Percentiles rank a stretch among this genome's conserved stretches.
These are phyloP conservation scores for Ctenochaetus hawaiiensis DNA, from an alignment of 2,797 vertebrate genomes.

Conservation along the genomic window DNA sequence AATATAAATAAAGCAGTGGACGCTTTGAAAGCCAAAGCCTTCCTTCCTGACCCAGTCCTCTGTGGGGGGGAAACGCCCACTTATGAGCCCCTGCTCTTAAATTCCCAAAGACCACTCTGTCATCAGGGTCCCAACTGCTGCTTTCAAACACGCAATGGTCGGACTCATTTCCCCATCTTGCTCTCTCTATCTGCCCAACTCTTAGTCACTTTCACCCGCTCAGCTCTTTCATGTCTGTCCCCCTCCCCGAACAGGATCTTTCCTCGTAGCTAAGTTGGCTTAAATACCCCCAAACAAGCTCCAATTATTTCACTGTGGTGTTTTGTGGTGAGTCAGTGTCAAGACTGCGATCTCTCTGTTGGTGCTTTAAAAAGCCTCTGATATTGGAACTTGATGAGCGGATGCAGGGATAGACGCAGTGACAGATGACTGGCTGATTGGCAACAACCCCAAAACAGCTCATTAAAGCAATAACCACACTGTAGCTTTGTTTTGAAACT, in stretches of 20 bases:
- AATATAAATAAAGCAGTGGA: constrained; percentile 89
- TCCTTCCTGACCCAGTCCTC: constrained; percentile 88
- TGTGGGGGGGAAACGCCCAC: constrained; percentile 79
- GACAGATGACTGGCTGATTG: constrained; percentile 77
- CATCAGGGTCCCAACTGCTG: constrained; percentile 89
- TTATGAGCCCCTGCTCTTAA: constrained; percentile 85
- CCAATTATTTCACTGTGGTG: constrained; percentile 75
- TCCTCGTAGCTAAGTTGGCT: constrained; percentile 77
- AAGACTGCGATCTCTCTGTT: constrained; percentile 55
- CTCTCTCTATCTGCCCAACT: constrained; percentile 60
- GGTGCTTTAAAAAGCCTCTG: constrained; percentile 63
- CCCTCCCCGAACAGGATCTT: constrained; percentile 71
- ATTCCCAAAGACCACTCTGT: constrained; percentile 89
- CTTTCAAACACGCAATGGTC: constrained; percentile 86
- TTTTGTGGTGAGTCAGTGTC: constrained; percentile 57
- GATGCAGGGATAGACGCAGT: constrained; percentile 69
- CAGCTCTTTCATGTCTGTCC: constrained; percentile 85
- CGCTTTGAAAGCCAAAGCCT: constrained; percentile 89
- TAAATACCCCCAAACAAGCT: constrained; percentile 70
- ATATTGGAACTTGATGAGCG: constrained; percentile 75
- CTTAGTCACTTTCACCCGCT: constrained; percentile 69
- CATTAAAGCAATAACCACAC: constrained; percentile 50
- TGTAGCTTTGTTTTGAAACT: constrained; percentile 55
- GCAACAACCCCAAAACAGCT: constrained; percentile 58
- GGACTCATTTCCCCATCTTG: constrained; percentile 78